These are phyloP conservation scores for Ceratitis capitata DNA, from an alignment of 1,140 invertebrate genomes.

Conservation along the genomic window DNA sequence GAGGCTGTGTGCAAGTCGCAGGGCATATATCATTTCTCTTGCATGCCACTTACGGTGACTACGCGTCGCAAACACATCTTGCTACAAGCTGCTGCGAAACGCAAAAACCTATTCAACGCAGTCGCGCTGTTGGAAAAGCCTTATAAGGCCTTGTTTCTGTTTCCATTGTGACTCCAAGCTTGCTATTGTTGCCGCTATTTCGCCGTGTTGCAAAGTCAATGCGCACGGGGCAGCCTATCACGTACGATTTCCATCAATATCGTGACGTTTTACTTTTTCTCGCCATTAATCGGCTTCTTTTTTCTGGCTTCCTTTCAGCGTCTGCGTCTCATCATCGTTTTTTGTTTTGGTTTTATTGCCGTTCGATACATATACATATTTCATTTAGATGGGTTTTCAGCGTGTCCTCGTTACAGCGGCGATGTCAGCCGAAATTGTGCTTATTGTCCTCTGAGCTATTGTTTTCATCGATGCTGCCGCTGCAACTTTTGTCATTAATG, in stretches of 20 bases:
- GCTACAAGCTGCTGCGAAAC: too few species aligned
- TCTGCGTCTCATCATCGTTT: neutral
- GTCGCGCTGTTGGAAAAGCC: neutral
- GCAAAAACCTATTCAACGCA: too few species aligned
- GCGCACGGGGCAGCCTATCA: conserved; percentile 40
- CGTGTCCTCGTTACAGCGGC: neutral
- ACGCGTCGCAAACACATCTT: too few species aligned
- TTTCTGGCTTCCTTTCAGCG: neutral
- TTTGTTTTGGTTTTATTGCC: neutral
- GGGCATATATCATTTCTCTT: neutral
- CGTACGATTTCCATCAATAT: conserved; percentile 47
- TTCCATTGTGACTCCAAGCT: neutral
- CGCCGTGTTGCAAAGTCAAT: neutral
- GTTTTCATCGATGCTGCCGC: neutral
- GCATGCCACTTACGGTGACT: neutral
- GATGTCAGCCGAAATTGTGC: neutral
- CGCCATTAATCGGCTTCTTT: neutral
- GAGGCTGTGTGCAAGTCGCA: neutral
- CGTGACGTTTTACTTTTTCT: conserved; percentile 42
- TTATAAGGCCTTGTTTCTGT: neutral
- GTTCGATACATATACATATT: neutral
- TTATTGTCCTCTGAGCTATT: neutral
- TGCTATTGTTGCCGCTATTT: neutral
- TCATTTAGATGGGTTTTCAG: neutral
- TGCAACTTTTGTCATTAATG: neutral